These are phyloP conservation scores for Acronicta psi DNA, from an alignment of 2,888 invertebrate genomes.

Conservation along the genomic window DNA sequence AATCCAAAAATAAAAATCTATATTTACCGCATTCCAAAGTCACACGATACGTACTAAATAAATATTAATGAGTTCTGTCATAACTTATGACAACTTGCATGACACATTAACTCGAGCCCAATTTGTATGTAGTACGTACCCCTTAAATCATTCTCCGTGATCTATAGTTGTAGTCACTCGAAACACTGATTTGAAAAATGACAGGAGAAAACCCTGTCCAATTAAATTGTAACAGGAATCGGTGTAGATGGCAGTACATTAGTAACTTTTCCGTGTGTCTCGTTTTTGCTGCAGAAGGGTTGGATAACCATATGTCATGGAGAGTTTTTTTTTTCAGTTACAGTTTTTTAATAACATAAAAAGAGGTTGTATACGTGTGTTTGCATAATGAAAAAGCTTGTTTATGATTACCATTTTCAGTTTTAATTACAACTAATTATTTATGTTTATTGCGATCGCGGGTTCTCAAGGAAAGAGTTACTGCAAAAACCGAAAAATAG, in stretches of 20 bases:
- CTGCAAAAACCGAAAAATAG: too few relatives aligned
- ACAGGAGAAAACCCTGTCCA: slow-evolving; percentile 71
- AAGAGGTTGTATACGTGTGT: too few relatives aligned
- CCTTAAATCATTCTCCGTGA: slow-evolving; percentile 67
- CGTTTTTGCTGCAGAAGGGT: slow-evolving; percentile 47
- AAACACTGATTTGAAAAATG: slow-evolving; percentile 71
- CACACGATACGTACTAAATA: slow-evolving; percentile 45
- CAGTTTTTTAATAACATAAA: background rate
- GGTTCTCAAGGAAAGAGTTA: too few relatives aligned
- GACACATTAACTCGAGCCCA: slow-evolving; percentile 53
- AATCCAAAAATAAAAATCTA: slow-evolving; percentile 5
- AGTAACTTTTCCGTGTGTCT: slow-evolving; percentile 56
- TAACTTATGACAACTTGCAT: slow-evolving; percentile 39
- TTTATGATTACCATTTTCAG: too few relatives aligned
- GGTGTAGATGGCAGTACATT: slow-evolving; percentile 64
- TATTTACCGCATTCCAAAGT: slow-evolving; percentile 8
- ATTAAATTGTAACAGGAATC: slow-evolving; percentile 82
- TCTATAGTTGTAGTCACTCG: slow-evolving; percentile 55
- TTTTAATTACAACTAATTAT: too few relatives aligned
- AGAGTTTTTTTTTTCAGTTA: slow-evolving; percentile 4
- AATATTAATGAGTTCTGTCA: slow-evolving; percentile 31
- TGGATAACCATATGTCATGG: slow-evolving; percentile 26
- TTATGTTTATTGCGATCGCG: too few relatives aligned
- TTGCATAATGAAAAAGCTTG: too few relatives aligned
- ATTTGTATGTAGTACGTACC: slow-evolving; percentile 73